A percentile compares a stretch with the other conserved stretches of the same genome.
phyloP scores from a whole-genome alignment of 2,888 invertebrate genomes.

The Strigamia crassipes region DNA sequence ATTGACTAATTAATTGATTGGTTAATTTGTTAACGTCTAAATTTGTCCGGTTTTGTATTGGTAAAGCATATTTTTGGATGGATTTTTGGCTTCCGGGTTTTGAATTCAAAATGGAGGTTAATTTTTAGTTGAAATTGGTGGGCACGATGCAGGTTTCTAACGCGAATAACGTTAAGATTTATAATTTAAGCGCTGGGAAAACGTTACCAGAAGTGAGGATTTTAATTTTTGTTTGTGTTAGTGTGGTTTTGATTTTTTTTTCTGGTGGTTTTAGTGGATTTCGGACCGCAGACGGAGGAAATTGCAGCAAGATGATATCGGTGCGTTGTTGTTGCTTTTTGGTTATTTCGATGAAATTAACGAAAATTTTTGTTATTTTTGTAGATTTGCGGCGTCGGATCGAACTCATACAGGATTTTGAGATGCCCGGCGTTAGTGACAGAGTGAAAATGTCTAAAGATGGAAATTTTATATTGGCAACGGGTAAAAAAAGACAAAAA shows the following conservation, averaged over 20 bases:
- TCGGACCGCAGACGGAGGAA: conserved; percentile 80
- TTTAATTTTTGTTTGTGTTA: background rate
- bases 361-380: no score
- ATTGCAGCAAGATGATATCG: conserved; percentile 82
- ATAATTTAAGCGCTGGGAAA: conserved; percentile 95
- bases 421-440: conserved; percentile 94
- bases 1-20: no score
- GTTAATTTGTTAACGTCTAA: no score
- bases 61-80: no score
- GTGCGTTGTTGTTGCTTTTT: conserved; percentile 58
- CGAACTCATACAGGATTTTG: conserved; percentile 97
- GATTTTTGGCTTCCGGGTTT: background rate
- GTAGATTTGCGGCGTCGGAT: conserved; percentile 83
- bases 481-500: conserved; percentile 67
- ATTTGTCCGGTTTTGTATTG: no score
- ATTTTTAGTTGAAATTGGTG: background rate
- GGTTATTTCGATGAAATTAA: no score
- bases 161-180: conserved; percentile 95
- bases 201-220: conserved; percentile 88
- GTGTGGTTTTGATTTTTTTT: background rate
- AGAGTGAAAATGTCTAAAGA: conserved; percentile 83
- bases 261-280: conserved; percentile 72
- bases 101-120: background rate
- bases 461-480: conserved; percentile 87
- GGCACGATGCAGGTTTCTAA: conserved; percentile 83